Evolutionary conservation across 2,113 vertebrate genomes (phyloP), one percentile per base, ranked within the genome.

Genomic region (Columba livia): DNA sequence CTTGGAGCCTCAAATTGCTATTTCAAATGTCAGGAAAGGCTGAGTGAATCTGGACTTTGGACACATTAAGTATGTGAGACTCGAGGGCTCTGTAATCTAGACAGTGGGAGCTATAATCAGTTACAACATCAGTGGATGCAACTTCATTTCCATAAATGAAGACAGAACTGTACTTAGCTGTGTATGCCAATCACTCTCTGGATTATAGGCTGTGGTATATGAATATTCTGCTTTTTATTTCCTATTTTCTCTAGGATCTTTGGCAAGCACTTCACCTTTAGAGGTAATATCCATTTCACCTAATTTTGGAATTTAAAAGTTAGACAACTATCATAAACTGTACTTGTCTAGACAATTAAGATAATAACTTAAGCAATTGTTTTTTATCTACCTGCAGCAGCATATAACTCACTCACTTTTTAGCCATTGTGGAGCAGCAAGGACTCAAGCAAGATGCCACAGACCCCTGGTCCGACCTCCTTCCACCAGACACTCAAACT

Each of bases 71-170:
- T 70, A 58, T 79, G 78, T 78, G 88, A 93, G 66, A 82, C 16
- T 36, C 53, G 31, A 12, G 12, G 20, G 8, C 2, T 73, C n/a
- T 88, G 94, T 83, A 79, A 93, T 89, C 24, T 60, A 83, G 67
- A 53, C n/a, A 54, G 56, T 40, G 47, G 19, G 16, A 80, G 21
- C n/a, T 54, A 44, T 80, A 80, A 93, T 83, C 11, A 54, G n/a
- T 77, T 90, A 28, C 42, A 71, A 62, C 44, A 11, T 47, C 77
- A 88, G 64, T 78, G 82, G 47, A 53, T 82, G n/a, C 42, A 90
- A 47, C 14, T 88, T 75, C 31, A 94, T 96, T 89, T 93, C 64
- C 56, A 77, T 74, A 90, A 94, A 88, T 88, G 24, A 82, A 91
- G 15, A 8, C 40, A 64, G 71, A 79, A 48, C n/a, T 65, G 34